Evolutionary conservation across 2,113 vertebrate species (phyloP), one percentile per base, ranked within the genome.

Genomic region (Tricholaema leucomelas): DNA sequence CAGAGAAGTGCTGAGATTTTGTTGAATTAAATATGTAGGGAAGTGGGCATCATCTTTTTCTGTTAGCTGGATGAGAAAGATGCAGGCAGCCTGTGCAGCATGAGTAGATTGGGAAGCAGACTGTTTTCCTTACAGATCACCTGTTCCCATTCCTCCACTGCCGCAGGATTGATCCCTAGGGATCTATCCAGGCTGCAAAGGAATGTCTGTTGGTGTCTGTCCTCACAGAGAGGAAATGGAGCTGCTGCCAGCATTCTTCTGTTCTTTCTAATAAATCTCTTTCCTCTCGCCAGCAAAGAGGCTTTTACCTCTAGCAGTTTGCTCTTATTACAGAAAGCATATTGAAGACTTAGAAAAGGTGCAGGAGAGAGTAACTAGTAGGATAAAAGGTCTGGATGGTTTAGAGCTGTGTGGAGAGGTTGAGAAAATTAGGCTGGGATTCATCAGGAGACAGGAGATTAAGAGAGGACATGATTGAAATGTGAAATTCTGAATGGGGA

Each of bases 351-450:
- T 91, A 88, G 89, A 48, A 72, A 79, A 85, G 71, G 82, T 87
- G 65, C 27, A 66, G 27, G 40, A 88, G 75, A 85, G 36, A 66
- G 54, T 87, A 87, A 92, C 71, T 70, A 42, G 54, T 16, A 64
- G 70, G 71, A 83, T 79, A 88, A 94, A 92, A 91, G 80, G 54
- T 90, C 91, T 92, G 0, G 0, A 12, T 70, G 77, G 65, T 87
- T 90, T 90, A 72, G 35, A 80, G 59, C 55, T 5, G 0, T 27
- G 14, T 83, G 75, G 81, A 91, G 72, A 92, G 81, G 91, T 94
- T 91, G 96, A 71, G 83, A 92, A 93, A 95, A 92, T 81, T 65
- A 88, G 58, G 31, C 24, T 91, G 71, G 58, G 82, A 88, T 87
- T 90, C 81, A 93, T 95, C 73, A 91, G 81, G 71, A 93, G 82